These are phyloP conservation scores for Prionace glauca DNA, from an alignment of 2,797 vertebrate genomes.

Conservation along the genomic window DNA sequence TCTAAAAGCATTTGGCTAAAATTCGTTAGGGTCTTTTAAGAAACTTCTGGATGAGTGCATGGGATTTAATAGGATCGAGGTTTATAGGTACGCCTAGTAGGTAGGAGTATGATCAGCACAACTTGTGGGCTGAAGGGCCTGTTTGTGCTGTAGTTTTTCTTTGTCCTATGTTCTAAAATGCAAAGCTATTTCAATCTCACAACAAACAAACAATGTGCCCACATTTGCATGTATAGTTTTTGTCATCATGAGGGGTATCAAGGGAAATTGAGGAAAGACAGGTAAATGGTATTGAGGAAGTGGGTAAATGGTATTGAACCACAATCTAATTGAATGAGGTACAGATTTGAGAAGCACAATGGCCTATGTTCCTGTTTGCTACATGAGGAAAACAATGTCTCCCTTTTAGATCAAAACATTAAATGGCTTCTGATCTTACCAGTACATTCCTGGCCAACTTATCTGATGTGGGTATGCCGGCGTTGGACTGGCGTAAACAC, in stretches of 20 bases:
- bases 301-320: neutral
- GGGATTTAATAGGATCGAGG: too few species aligned
- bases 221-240: neutral
- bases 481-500: too few species aligned
- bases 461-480: too few species aligned
- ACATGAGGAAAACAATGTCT: neutral
- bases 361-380: neutral
- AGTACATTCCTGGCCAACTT: neutral
- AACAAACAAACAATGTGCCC: neutral
- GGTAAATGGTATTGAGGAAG: neutral
- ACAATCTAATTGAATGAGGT: neutral
- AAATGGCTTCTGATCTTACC: neutral
- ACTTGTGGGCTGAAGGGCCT: too few species aligned
- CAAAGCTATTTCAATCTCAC: neutral
- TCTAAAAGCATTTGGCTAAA: neutral
- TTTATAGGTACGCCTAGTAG: too few species aligned
- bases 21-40: too few species aligned
- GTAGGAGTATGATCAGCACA: too few species aligned
- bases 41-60: too few species aligned
- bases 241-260: neutral
- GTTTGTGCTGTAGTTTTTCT: too few species aligned
- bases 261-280: neutral
- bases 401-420: neutral
- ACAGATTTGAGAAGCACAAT: neutral
- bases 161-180: too few species aligned